These are phyloP conservation scores for Pseudoips prasinana DNA, from an alignment of 2,888 invertebrate genomes.

Conservation along the genomic window DNA sequence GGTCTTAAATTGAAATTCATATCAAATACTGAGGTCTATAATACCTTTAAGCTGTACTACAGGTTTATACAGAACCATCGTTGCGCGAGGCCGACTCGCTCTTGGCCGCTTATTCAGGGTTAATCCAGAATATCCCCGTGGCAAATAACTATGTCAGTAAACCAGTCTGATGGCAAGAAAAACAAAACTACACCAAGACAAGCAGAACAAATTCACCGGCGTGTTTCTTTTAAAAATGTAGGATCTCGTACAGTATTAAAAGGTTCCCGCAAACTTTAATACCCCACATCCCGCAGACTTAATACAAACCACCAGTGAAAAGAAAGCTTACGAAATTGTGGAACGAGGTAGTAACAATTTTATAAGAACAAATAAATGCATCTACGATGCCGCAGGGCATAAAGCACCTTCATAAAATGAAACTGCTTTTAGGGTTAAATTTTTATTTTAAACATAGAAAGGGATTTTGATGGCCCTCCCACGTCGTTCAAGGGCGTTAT, in stretches of 20 bases:
- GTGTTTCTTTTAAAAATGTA: conserved; percentile 34
- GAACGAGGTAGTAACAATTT: conserved; percentile 61
- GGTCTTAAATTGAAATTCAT: not conserved
- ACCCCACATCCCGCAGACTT: conserved; percentile 35
- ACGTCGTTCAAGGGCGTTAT: conserved; percentile 65
- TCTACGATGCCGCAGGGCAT: conserved; percentile 51
- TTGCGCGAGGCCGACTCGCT: too few species aligned
- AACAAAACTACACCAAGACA: too few species aligned
- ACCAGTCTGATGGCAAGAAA: too few species aligned
- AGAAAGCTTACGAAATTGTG: conserved; percentile 49
- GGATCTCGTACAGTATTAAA: conserved; percentile 44
- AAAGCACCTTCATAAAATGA: conserved; percentile 65
- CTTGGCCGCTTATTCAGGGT: too few species aligned
- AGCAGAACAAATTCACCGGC: too few species aligned
- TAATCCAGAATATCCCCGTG: too few species aligned
- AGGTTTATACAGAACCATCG: too few species aligned
- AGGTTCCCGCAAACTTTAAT: conserved; percentile 44
- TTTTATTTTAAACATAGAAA: conserved; percentile 81
- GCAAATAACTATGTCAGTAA: too few species aligned
- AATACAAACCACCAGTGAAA: conserved; percentile 40
- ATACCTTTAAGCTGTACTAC: not conserved
- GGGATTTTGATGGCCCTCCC: conserved; percentile 77
- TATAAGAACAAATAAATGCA: conserved; percentile 68
- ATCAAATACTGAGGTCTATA: not conserved
- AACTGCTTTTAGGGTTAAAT: conserved; percentile 73